Percentiles rank a stretch among this genome's conserved stretches.
phyloP scores from a whole-genome alignment of 2,797 vertebrate genomes.

The Trachops cirrhosus region DNA sequence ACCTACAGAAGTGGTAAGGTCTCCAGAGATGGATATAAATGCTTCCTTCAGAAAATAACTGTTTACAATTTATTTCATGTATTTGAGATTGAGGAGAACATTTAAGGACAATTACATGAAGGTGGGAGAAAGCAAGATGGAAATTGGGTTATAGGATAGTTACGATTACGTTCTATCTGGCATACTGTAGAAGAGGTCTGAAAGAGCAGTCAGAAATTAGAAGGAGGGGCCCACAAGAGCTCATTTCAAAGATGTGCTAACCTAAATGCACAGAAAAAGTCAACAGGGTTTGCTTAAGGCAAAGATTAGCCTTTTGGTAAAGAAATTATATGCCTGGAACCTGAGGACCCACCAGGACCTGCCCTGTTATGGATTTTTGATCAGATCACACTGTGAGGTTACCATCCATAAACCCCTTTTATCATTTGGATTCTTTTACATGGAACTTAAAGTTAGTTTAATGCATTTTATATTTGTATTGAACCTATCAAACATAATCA shows the following conservation, averaged over 20 bases:
- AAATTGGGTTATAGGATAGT: background rate
- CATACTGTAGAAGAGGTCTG: background rate
- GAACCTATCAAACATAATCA: background rate
- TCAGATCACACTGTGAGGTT: background rate
- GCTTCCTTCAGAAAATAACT: background rate
- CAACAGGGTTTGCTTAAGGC: background rate
- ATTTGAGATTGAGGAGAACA: background rate
- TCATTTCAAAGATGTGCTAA: background rate
- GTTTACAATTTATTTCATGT: background rate
- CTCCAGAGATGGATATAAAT: background rate
- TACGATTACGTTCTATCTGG: background rate
- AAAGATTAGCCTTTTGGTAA: background rate
- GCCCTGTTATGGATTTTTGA: background rate
- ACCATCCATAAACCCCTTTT: background rate
- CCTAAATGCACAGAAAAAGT: background rate
- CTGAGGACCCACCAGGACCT: background rate
- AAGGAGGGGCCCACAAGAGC: background rate
- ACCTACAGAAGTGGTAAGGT: background rate
- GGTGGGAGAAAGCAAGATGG: background rate
- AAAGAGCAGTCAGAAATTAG: background rate
- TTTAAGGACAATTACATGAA: background rate
- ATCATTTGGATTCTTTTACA: background rate
- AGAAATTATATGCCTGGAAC: background rate
- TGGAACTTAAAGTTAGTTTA: background rate
- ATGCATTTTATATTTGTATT: background rate